Conservation (phyloP, 2,888 invertebrate genomes). For the Phoenoteleia sp. region DNA sequence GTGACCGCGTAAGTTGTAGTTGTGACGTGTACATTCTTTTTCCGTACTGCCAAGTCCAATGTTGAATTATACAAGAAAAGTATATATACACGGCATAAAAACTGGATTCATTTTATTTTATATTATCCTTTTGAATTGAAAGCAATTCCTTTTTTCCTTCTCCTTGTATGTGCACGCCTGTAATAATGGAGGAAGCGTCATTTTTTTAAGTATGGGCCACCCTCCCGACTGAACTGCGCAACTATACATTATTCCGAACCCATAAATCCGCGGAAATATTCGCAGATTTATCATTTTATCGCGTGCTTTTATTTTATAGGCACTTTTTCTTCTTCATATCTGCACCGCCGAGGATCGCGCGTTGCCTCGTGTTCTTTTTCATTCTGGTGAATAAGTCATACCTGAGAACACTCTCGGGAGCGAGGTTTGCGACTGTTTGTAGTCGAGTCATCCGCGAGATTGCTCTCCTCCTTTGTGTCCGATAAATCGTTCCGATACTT, state of each 20-base stretch:
- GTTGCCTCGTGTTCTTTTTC: constrained; percentile 32
- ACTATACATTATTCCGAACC: constrained; percentile 49
- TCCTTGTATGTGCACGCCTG: constrained; percentile 51
- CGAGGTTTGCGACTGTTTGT: constrained; percentile 50
- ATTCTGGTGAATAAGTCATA: constrained; percentile 48
- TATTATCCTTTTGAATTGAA: constrained; percentile 66
- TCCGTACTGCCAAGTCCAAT: constrained; percentile 28
- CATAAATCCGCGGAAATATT: constrained; percentile 72
- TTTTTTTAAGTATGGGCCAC: neutral
- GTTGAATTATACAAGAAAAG: constrained; percentile 68
- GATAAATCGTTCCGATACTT: constrained; percentile 56
- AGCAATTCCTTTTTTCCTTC: too few species aligned
- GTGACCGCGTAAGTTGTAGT: constrained; percentile 60
- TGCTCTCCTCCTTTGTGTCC: constrained; percentile 23
- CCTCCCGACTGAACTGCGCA: neutral
- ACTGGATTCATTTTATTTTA: constrained; percentile 61
- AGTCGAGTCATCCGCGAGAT: constrained; percentile 11
- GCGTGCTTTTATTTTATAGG: constrained; percentile 79
- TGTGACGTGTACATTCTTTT: constrained; percentile 60
- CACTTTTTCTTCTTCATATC: constrained; percentile 69
- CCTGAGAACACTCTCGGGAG: constrained; percentile 19
- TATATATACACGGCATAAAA: constrained; percentile 56
- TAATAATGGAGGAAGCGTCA: constrained; percentile 35
- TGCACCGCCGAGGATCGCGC: constrained; percentile 35
- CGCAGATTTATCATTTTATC: constrained; percentile 81